Base-by-base conservation (phyloP, 2,888 invertebrate species). In the Pemphredon lugubris region DNA sequence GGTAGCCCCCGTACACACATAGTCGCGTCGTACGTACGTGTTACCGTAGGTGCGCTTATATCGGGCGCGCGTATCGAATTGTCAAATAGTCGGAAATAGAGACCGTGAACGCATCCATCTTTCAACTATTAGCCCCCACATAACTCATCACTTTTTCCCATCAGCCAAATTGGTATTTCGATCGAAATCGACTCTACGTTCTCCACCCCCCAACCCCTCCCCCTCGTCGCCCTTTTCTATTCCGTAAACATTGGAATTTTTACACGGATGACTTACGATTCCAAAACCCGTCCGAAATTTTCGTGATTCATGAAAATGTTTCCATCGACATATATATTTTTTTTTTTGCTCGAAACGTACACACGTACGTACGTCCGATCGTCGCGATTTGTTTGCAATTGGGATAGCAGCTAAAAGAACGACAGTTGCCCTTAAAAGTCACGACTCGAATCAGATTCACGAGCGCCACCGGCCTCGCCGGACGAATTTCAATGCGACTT, bases 91-190 rank as follows among this genome's bases (percentile, higher is more conserved):
- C 76, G 37, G 53, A 63, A 66, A 64, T 50, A 50, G 57, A 32
- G 61, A 60, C 48, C 63, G 50, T 51, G n/a, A 65, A 45, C 37
- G 65, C 73, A 79, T 76, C 61, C 66, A 73, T 79, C 73, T 66
- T 73, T 63, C 58, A 54, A 64, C 73, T 76, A 78, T 78, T 79
- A 79, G 63, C 73, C 73, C 67, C 59, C 59, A 65, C 70, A 68
- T 76, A 79, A 78, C 77, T 79, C 78, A 78, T 73, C 77, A 75
- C 61, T 67, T 73, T 76, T 73, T 50, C 73, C 79, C 76, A 78
- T 78, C 79, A 66, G 63, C 61, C 76, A 78, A 79, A 78, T 78
- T 75, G 77, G 65, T 42, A 58, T 69, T 58, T 67, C 66, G 48
- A 45, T 21, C 47, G 48, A 64, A 71, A 63, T 55, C 70, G 67